Conservation (phyloP, 2,888 invertebrate genomes). For the Electrophaes corylata region DNA sequence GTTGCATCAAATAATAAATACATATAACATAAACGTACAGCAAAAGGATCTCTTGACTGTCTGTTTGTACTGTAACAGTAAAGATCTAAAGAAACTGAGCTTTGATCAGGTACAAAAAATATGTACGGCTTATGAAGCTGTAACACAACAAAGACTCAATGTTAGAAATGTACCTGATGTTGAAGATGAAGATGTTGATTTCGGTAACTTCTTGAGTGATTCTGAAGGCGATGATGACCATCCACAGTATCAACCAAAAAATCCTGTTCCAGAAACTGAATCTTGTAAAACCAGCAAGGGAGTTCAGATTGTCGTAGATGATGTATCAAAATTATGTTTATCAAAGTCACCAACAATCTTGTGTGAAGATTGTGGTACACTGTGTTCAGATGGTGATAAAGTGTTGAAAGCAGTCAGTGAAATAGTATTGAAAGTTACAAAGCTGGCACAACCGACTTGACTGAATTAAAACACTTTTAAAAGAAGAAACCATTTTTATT, state of each 20-base stretch:
- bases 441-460: conserved; percentile 44
- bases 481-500: conserved; percentile 3
- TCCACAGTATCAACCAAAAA: conserved; percentile 47
- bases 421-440: conserved; percentile 52
- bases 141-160: conserved; percentile 19
- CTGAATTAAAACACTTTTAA: conserved; percentile 33
- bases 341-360: conserved; percentile 85
- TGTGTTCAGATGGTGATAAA: conserved; percentile 87
- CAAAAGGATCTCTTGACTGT: conserved; percentile 88
- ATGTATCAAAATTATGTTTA: conserved; percentile 71
- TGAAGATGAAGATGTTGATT: conserved; percentile 60
- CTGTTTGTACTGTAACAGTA: conserved; percentile 86
- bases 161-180: conserved; percentile 42
- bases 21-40: conserved; percentile 86
- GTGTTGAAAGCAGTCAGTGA: conserved; percentile 56
- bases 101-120: conserved; percentile 59
- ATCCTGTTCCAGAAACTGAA: conserved; percentile 37
- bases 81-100: conserved; percentile 56
- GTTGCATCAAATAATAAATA: conserved; percentile 85
- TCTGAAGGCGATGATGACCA: conserved; percentile 69
- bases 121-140: conserved; percentile 54
- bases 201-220: conserved; percentile 71
- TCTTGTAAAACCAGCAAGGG: conserved; percentile 81
- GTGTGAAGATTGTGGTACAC: conserved; percentile 90
- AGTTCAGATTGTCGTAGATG: conserved; percentile 81